These are phyloP conservation scores for Rallus limicola DNA, from an alignment of 2,113 vertebrate genomes.

Conservation along the genomic window DNA sequence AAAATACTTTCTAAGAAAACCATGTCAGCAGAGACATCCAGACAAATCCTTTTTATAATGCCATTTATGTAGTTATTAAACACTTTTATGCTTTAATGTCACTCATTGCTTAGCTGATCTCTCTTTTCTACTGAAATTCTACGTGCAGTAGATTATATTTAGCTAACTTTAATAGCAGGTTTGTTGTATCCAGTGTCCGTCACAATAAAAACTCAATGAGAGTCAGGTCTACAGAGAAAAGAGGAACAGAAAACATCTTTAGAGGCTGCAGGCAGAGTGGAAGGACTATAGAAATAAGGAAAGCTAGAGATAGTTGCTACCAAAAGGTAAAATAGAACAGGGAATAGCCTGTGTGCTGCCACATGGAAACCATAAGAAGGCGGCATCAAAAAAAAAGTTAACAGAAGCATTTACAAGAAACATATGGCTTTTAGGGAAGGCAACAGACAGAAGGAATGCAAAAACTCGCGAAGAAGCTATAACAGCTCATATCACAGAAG, in stretches of 20 bases:
- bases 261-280: not conserved
- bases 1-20: not conserved
- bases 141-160: not conserved
- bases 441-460: not conserved
- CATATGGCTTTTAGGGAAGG: not conserved
- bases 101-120: not conserved
- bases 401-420: conserved; percentile 4
- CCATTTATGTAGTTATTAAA: not conserved
- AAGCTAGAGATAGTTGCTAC: not conserved
- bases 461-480: not conserved
- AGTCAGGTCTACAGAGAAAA: not conserved
- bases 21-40: not conserved
- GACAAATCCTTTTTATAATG: not conserved
- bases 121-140: not conserved
- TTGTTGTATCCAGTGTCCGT: not conserved
- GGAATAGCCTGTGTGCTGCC: not conserved
- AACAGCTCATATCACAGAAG: not conserved
- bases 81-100: not conserved
- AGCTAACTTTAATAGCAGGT: not conserved
- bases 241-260: not conserved
- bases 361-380: not conserved
- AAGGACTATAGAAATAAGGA: not conserved
- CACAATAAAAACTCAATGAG: not conserved
- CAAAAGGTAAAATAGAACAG: not conserved
- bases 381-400: not conserved